Evolutionary conservation across 2,797 vertebrate species (phyloP).

Genomic region (Rhyacichthys aspro): DNA sequence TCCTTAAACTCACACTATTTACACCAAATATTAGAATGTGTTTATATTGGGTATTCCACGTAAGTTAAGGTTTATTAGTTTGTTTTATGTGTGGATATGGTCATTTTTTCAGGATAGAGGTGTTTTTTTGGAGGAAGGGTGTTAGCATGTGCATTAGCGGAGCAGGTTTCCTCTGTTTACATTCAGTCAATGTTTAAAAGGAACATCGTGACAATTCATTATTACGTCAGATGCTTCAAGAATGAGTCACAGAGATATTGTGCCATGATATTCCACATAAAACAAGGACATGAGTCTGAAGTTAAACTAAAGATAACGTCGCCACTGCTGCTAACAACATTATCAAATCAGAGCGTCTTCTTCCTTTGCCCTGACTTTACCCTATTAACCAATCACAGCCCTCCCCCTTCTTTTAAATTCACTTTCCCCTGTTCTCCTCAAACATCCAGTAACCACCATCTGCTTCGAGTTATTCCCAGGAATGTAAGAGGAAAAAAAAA

Average conservation of each 20-base stretch:
- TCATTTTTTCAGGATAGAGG: not conserved
- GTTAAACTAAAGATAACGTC: not conserved
- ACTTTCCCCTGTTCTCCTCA: slow-evolving; percentile 37
- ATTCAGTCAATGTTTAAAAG: slow-evolving; percentile 12
- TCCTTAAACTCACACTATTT: too few relatives aligned
- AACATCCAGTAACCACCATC: slow-evolving; percentile 61
- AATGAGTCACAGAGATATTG: not conserved
- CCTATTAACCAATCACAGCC: slow-evolving; percentile 51
- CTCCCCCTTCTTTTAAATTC: slow-evolving; percentile 26
- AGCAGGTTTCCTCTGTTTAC: slow-evolving; percentile 23
- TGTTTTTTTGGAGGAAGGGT: slow-evolving; percentile 15
- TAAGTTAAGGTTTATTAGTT: too few relatives aligned
- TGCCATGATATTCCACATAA: not conserved
- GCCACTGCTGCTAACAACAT: slow-evolving; percentile 27
- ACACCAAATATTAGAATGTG: too few relatives aligned
- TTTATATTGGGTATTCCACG: too few relatives aligned
- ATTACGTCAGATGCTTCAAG: slow-evolving; percentile 7
- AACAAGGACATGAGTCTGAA: too few relatives aligned
- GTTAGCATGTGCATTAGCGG: slow-evolving; percentile 18
- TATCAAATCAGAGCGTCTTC: slow-evolving; percentile 14
- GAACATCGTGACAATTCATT: slow-evolving; percentile 6
- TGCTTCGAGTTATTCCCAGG: slow-evolving; percentile 74
- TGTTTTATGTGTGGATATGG: too few relatives aligned
- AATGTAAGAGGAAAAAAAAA: slow-evolving; percentile 46
- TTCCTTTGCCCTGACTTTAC: slow-evolving; percentile 21